A percentile compares a stretch with the other conserved stretches of the same genome.
Evolutionary conservation across 2,888 invertebrate species (phyloP).

Genomic region (Zelleria hepariella): DNA sequence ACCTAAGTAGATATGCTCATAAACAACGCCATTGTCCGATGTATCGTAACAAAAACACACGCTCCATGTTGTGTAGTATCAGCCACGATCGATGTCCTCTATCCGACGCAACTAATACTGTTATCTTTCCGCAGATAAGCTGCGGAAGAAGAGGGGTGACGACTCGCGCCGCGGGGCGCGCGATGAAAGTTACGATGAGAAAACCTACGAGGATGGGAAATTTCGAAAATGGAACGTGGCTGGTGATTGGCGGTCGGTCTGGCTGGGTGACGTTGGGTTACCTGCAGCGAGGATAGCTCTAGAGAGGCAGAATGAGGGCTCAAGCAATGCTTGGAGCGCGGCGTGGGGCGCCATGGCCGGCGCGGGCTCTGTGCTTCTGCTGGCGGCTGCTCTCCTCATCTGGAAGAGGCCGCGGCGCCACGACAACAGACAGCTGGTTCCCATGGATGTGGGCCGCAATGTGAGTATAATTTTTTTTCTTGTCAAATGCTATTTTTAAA

Average conservation of each 20-base stretch:
- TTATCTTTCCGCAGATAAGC: conserved; percentile 61
- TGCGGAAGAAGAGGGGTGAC: conserved; percentile 42
- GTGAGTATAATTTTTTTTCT: conserved; percentile 31
- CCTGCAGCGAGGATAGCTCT: conserved; percentile 32
- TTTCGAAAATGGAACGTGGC: conserved; percentile 11
- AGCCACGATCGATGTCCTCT: conserved; percentile 33
- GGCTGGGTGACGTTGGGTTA: conserved; percentile 8
- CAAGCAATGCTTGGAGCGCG: conserved; percentile 47
- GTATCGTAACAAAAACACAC: neutral
- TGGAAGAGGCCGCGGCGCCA: conserved; percentile 44
- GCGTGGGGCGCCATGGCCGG: conserved; percentile 51
- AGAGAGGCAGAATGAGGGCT: neutral
- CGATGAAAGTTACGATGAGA: conserved; percentile 21
- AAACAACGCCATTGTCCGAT: neutral
- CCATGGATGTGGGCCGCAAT: conserved; percentile 52
- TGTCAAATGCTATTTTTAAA: too few species aligned
- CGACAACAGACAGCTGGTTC: conserved; percentile 41
- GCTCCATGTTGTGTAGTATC: conserved; percentile 30
- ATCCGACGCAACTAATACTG: conserved; percentile 28
- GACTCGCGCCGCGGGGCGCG: conserved; percentile 35
- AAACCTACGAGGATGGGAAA: conserved; percentile 22
- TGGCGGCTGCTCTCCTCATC: conserved; percentile 43
- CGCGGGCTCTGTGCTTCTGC: conserved; percentile 47
- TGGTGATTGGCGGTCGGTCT: conserved; percentile 9
- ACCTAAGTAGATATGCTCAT: neutral